Conservation (phyloP, 1,140 invertebrate genomes). For the Carcinoscorpius rotundicauda region DNA sequence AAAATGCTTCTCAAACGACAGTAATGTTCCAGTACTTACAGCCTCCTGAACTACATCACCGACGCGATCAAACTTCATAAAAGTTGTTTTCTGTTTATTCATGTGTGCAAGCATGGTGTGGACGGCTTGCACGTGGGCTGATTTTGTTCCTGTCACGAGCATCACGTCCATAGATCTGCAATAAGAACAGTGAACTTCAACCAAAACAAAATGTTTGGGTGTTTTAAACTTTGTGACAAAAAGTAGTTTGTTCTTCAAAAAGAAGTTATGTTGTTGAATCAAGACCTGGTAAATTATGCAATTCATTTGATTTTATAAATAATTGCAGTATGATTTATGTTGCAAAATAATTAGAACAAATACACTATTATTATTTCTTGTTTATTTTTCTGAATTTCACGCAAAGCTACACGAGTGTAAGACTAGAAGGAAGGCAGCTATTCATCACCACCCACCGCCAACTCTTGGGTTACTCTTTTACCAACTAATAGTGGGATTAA, state of each 20-base stretch:
- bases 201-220: not conserved
- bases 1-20: not conserved
- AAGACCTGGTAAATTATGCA: too few relatives aligned
- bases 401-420: too few relatives aligned
- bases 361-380: too few relatives aligned
- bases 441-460: too few relatives aligned
- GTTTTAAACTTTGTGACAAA: not conserved
- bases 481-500: too few relatives aligned
- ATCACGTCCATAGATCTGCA: constrained; percentile 59
- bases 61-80: constrained; percentile 66
- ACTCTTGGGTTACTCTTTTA: too few relatives aligned
- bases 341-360: too few relatives aligned
- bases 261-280: too few relatives aligned
- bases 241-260: not conserved
- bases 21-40: constrained; percentile 1
- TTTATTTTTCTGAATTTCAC: too few relatives aligned
- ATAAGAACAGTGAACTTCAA: constrained; percentile 1
- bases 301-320: too few relatives aligned
- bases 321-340: too few relatives aligned
- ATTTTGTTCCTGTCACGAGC: constrained; percentile 64
- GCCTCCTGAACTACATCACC: constrained; percentile 67
- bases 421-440: too few relatives aligned
- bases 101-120: constrained; percentile 51
- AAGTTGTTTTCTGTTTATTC: constrained; percentile 63
- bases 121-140: constrained; percentile 61